Evolutionary conservation across 30 jellyfish, hydroid and myxozoan species (phyloP).

Genomic region (Mastigias papua): DNA sequence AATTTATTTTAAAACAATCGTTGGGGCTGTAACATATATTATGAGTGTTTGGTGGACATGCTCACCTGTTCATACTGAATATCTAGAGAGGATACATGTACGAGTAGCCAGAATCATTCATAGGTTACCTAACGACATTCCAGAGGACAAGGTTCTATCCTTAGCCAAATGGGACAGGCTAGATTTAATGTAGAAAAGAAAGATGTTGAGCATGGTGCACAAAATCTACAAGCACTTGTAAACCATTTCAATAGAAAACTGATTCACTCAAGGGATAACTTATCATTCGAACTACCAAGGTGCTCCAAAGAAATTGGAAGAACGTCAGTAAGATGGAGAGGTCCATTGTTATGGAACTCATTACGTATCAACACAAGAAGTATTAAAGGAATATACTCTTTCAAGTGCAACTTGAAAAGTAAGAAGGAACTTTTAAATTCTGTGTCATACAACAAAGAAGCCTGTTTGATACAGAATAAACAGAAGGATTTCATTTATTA

Average conservation of each 20-base stretch:
- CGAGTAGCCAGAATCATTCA: too few species aligned
- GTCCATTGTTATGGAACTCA: constrained; percentile 48
- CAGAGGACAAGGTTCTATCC: neutral
- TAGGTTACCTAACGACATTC: neutral
- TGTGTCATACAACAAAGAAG: constrained; percentile 29
- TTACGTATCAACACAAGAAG: constrained; percentile 28
- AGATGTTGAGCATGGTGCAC: constrained; percentile 45
- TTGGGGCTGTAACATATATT: neutral
- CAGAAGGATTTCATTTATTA: constrained; percentile 21
- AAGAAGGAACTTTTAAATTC: constrained; percentile 54
- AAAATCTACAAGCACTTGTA: constrained; percentile 35
- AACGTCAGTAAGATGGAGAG: constrained; percentile 44
- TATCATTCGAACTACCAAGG: constrained; percentile 45
- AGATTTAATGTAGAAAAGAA: constrained; percentile 14
- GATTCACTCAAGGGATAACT: constrained; percentile 39
- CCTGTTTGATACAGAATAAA: constrained; percentile 22
- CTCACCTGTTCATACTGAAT: neutral
- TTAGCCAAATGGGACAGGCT: constrained; percentile 16
- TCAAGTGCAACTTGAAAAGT: constrained; percentile 53
- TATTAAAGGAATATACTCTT: constrained; percentile 54
- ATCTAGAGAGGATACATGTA: neutral
- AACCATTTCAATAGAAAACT: constrained; percentile 36
- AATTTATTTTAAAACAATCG: constrained; percentile 11
- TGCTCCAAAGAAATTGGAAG: constrained; percentile 50
- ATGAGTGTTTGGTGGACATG: neutral